These are phyloP conservation scores for Apamea monoglypha DNA, from an alignment of 2,888 invertebrate genomes.

Conservation along the genomic window DNA sequence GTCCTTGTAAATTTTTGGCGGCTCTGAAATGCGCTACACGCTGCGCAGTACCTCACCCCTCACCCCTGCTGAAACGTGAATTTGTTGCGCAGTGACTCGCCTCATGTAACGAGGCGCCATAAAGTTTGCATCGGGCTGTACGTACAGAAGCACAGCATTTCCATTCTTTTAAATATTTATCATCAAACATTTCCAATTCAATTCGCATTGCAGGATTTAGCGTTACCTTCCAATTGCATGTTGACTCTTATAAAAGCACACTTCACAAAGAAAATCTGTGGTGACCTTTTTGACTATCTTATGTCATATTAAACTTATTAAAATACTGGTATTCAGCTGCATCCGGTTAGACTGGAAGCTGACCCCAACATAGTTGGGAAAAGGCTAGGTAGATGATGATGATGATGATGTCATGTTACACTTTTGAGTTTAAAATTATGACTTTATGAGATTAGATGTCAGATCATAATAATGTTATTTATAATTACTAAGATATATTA, in stretches of 20 bases:
- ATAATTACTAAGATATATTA: no score
- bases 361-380: no score
- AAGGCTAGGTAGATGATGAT: no score
- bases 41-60: background rate
- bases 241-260: background rate
- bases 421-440: slow-evolving; percentile 2
- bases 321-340: no score
- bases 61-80: background rate
- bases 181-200: background rate
- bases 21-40: background rate
- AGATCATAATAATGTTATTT: background rate
- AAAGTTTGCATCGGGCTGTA: background rate
- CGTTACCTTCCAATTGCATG: slow-evolving; percentile 18
- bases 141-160: background rate
- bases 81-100: background rate
- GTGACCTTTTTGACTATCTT: background rate
- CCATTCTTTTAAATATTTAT: background rate
- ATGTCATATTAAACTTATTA: background rate
- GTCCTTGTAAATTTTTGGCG: no score
- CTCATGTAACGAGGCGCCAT: background rate
- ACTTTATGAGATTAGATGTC: background rate
- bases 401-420: no score
- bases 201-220: slow-evolving; percentile 38
- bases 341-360: no score
- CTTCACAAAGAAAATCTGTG: background rate